phyloP scores from a whole-genome alignment of 2,888 invertebrate genomes.

The Lottia gigantea region DNA sequence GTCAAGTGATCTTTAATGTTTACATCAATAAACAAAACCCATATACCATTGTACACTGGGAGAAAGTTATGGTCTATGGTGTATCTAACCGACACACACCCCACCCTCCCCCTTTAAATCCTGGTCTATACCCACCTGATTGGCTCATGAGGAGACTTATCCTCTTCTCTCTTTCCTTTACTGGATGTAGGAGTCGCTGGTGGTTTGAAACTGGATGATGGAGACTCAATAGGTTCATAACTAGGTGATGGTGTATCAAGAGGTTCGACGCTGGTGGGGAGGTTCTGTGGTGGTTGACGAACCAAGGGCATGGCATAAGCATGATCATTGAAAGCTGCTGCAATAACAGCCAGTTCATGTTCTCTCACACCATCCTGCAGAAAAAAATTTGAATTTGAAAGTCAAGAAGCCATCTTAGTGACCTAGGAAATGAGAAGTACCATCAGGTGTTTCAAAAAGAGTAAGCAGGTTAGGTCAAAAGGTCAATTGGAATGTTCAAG shows the following conservation, averaged over 20 bases:
- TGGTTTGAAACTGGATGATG: constrained; percentile 21
- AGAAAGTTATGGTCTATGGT: too few relatives aligned
- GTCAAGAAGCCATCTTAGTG: neutral
- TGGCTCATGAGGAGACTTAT: neutral
- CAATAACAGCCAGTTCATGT: constrained; percentile 32
- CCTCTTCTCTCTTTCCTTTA: neutral
- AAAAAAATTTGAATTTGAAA: too few relatives aligned
- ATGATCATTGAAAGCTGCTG: constrained; percentile 50
- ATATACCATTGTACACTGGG: too few relatives aligned
- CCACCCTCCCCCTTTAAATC: constrained; percentile 1
- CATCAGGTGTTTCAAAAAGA: too few relatives aligned
- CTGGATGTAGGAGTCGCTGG: constrained; percentile 5
- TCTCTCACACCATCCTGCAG: constrained; percentile 34
- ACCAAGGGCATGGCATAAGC: constrained; percentile 47
- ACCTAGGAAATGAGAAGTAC: neutral
- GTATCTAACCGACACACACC: constrained; percentile 8
- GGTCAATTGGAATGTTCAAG: too few relatives aligned
- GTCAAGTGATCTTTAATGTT: too few relatives aligned
- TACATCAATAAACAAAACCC: too few relatives aligned
- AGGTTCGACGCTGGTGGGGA: constrained; percentile 24
- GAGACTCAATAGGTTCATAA: constrained; percentile 18
- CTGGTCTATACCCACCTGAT: neutral
- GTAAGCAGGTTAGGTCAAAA: too few relatives aligned
- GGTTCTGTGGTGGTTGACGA: constrained; percentile 19
- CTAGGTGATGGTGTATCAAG: neutral